Percentiles rank a stretch among this genome's conserved stretches.
These are phyloP conservation scores for Sicus ferrugineus DNA, from an alignment of 2,888 invertebrate genomes.

Conservation along the genomic window DNA sequence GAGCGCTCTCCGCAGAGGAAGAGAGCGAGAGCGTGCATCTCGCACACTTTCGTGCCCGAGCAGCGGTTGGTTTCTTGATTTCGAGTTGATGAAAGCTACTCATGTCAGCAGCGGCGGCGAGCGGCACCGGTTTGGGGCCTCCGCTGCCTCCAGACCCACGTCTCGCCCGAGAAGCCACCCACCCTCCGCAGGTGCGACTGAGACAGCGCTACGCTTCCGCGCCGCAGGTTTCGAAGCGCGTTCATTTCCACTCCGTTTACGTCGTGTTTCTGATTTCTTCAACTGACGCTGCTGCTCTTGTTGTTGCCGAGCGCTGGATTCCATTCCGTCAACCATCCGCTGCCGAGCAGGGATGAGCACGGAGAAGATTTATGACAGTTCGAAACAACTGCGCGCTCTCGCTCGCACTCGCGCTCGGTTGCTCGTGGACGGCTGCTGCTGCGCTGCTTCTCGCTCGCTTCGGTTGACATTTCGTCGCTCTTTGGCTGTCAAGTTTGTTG, in stretches of 20 bases:
- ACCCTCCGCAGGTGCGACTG: constrained; percentile 14
- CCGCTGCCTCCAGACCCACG: background rate
- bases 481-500: constrained; percentile 34
- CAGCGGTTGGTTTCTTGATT: constrained; percentile 21
- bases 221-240: background rate
- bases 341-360: constrained; percentile 43
- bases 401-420: constrained; percentile 45
- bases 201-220: background rate
- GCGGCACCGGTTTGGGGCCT: constrained; percentile 32
- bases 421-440: constrained; percentile 19
- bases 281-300: background rate
- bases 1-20: background rate
- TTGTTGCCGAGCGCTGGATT: constrained; percentile 3
- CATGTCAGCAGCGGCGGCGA: constrained; percentile 31
- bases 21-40: background rate
- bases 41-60: background rate
- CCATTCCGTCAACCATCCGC: constrained; percentile 21
- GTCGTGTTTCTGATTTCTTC: constrained; percentile 21
- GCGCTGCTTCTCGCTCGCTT: constrained; percentile 10
- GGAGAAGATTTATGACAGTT: constrained; percentile 64
- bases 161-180: background rate
- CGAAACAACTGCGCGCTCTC: constrained; percentile 56
- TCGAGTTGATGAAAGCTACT: constrained; percentile 34
- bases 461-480: constrained; percentile 38
- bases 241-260: constrained; percentile 7